Conservation (phyloP, 2,113 vertebrate genomes). For the Struthio camelus region DNA sequence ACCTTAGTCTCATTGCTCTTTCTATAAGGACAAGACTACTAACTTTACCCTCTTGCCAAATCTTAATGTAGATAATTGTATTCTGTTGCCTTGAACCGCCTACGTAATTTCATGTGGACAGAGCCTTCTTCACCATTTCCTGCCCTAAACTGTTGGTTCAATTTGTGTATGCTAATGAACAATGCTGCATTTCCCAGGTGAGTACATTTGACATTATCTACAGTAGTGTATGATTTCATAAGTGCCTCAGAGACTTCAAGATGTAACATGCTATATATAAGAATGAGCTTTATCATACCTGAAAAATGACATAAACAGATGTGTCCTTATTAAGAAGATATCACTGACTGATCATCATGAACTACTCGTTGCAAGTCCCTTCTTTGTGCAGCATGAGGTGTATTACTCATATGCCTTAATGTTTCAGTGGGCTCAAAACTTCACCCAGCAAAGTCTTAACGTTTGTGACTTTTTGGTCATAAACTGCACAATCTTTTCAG, state of each 20-base stretch:
- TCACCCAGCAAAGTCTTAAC: not conserved
- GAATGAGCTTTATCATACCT: not conserved
- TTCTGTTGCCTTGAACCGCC: not conserved
- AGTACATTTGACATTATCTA: not conserved
- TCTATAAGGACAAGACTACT: not conserved
- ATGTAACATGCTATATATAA: not conserved
- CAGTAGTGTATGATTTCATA: not conserved
- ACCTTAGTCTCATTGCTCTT: not conserved
- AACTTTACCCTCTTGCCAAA: not conserved
- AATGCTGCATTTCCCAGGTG: not conserved
- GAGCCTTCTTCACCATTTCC: not conserved
- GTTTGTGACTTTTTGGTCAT: conserved; percentile 2
- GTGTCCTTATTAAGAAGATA: not conserved
- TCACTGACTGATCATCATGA: not conserved
- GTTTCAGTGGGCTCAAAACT: not conserved
- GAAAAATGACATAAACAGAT: not conserved
- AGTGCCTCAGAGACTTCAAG: not conserved
- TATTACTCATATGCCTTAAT: not conserved
- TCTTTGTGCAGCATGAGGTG: not conserved
- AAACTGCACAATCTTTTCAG: not conserved
- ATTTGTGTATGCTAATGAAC: not conserved
- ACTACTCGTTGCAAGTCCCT: not conserved
- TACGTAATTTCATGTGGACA: not conserved
- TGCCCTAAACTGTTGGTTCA: not conserved
- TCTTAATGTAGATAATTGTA: not conserved